phyloP scores from a whole-genome alignment of 2,797 vertebrate species.

The Darevskia mixta region DNA sequence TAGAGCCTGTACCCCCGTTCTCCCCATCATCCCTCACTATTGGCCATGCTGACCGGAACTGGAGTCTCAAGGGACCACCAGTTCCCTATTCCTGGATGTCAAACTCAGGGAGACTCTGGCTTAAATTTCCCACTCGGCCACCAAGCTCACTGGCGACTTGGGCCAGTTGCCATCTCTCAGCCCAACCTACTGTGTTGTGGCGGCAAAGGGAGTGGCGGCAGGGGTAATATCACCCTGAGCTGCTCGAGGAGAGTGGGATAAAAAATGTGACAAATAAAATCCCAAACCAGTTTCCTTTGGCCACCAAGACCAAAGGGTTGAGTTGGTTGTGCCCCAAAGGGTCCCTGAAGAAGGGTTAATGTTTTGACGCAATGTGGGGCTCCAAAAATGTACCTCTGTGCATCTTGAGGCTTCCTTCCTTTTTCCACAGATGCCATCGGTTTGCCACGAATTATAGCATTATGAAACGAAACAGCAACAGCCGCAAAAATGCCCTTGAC shows the following conservation, averaged over 20 bases:
- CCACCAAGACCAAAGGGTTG: neutral
- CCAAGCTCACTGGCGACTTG: neutral
- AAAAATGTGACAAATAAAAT: neutral
- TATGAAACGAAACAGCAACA: neutral
- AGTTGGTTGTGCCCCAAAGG: neutral
- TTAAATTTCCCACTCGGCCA: neutral
- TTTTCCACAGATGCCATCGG: neutral
- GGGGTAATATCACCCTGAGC: too few species aligned
- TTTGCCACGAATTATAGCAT: neutral
- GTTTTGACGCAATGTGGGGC: neutral
- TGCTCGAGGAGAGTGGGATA: neutral
- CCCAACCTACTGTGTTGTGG: neutral
- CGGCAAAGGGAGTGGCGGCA: neutral
- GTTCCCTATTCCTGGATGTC: neutral
- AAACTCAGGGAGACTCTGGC: too few species aligned
- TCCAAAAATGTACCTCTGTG: neutral
- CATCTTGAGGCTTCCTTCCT: neutral
- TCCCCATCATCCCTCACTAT: neutral
- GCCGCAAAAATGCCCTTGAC: neutral
- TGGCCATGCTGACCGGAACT: too few species aligned
- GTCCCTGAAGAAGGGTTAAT: neutral
- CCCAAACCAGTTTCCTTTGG: neutral
- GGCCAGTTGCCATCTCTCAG: neutral
- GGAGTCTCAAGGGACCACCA: too few species aligned
- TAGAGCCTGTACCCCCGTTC: too few species aligned